Base-by-base conservation (phyloP, 2,797 vertebrate genomes). In the Aythya fuligula region DNA sequence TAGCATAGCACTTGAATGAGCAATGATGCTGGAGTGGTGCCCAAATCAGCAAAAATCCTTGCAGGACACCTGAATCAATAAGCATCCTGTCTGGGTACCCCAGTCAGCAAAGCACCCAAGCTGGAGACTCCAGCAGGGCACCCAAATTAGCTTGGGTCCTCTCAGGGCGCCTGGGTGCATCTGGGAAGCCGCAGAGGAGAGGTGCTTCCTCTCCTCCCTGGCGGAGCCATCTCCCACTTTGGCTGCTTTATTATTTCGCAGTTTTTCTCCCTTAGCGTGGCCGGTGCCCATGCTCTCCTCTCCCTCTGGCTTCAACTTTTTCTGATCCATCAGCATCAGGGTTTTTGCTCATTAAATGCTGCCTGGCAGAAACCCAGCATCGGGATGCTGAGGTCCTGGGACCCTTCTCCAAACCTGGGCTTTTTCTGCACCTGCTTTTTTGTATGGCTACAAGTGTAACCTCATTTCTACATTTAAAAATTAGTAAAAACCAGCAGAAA, bases 391-490 rank as follows among this genome's bases (percentile, higher is more conserved):
- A 64, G 28, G 51, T 34, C 18, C 27, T 14, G 61, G 38, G 27
- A 28, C 41, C 61, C 38, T 41, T 41, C 61, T 39, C 38, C 28
- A 64, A 41, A 64, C 38, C 28, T 28, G 16, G 53, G 28, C 28
- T 56, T 17, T 56, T 32, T 56, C 54, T 56, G 54, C 30, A 56
- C 54, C 30, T 32, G 28, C 30, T 56, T 53, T 53, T 53, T 28
- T 9, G 51, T 53, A 16, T 53, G 51, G 27, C 51, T 53, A 28
- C 51, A 28, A 53, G 27, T 9, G 9, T 6, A 0, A 8, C 34
- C 32, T 36, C 30, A 2, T 22, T 53, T 61, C 38, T 4, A 12
- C 16, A 2, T 0, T 24, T 19, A 22, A 51, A 61, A 61, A 38
- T 61, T 36, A 30, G 53, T 30, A 30, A 54, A 54, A 17, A 54